A percentile compares a stretch with the other conserved stretches of the same genome.
phyloP scores from a whole-genome alignment of 2,888 invertebrate genomes.

The Iselma pallidipennis region DNA sequence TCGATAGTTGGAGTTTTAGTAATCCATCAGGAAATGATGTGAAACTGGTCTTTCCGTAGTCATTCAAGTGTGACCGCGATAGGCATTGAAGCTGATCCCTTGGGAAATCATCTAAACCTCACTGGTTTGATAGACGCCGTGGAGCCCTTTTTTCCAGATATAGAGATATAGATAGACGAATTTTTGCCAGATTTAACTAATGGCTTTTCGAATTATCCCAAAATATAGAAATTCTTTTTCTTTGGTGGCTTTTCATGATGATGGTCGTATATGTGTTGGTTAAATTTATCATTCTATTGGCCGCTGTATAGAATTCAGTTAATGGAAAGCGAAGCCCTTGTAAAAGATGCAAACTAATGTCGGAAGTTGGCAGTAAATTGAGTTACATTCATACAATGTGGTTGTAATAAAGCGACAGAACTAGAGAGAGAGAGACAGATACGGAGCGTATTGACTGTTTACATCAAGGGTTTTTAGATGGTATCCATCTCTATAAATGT shows the following conservation, averaged over 20 bases:
- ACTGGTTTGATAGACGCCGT: conserved; percentile 13
- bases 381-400: conserved; percentile 51
- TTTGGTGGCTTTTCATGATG: neutral
- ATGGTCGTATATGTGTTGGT: too few species aligned
- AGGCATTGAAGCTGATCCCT: conserved; percentile 51
- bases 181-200: conserved; percentile 43
- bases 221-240: neutral
- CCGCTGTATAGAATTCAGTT: conserved; percentile 21
- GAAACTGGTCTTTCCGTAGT: conserved; percentile 53
- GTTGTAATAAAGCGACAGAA: neutral
- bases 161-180: conserved; percentile 13
- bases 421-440: neutral
- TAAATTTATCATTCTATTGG: too few species aligned
- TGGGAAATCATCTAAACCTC: conserved; percentile 55
- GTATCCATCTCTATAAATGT: conserved; percentile 1
- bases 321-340: conserved; percentile 50
- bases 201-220: conserved; percentile 33
- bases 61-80: conserved; percentile 58
- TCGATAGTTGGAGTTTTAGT: conserved; percentile 20
- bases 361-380: conserved; percentile 49
- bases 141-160: conserved; percentile 15
- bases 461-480: conserved; percentile 48
- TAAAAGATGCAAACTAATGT: conserved; percentile 47
- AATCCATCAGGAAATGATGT: conserved; percentile 51
- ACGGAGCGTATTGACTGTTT: conserved; percentile 43